phyloP scores from a whole-genome alignment of 30 jellyfish, hydroid and myxozoan genomes.

The Chironex yamaguchii region DNA sequence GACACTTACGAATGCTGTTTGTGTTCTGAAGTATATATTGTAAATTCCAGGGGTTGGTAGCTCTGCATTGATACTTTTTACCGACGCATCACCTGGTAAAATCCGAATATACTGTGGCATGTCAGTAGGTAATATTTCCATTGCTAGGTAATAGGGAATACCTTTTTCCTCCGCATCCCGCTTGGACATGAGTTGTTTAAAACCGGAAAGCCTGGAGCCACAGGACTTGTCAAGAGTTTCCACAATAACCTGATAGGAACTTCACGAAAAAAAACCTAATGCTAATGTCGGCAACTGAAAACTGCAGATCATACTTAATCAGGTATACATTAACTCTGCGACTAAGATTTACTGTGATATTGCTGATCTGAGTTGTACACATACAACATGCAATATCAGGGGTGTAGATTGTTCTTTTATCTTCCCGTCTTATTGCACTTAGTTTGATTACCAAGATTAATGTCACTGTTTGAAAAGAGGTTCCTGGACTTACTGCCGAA shows the following conservation, averaged over 20 bases:
- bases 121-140: not conserved
- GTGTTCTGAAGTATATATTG: conserved; percentile 50
- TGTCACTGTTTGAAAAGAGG: too few species aligned
- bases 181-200: conserved; percentile 15
- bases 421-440: too few species aligned
- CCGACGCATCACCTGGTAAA: conserved; percentile 57
- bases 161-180: conserved; percentile 42
- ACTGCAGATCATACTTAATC: too few species aligned
- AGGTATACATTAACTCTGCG: too few species aligned
- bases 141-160: conserved; percentile 48
- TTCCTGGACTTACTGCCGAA: too few species aligned
- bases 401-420: too few species aligned
- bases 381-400: too few species aligned
- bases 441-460: too few species aligned
- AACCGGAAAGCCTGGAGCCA: conserved; percentile 16
- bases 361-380: too few species aligned
- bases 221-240: not conserved
- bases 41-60: conserved; percentile 72
- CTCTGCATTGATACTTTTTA: conserved; percentile 26
- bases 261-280: conserved; percentile 2
- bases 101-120: conserved; percentile 16
- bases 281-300: too few species aligned
- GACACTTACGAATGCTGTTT: not conserved
- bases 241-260: conserved; percentile 66
- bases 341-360: too few species aligned